Conservation (phyloP, 2,797 vertebrate species). For the Limnodromus scolopaceus region DNA sequence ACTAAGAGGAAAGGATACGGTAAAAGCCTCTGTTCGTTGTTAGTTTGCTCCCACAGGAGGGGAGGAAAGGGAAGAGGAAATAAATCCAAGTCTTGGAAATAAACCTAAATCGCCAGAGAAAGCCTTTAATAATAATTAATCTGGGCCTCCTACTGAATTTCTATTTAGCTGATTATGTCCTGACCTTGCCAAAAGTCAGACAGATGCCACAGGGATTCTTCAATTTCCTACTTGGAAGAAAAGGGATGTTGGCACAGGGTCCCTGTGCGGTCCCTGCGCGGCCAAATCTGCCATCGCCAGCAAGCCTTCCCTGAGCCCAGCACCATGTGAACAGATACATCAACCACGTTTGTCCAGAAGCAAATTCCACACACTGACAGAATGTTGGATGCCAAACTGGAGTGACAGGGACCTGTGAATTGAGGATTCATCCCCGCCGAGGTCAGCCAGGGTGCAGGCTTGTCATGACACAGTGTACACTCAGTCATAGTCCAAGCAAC, state of each 20-base stretch:
- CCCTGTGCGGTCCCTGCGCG: not conserved
- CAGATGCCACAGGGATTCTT: not conserved
- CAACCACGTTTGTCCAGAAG: not conserved
- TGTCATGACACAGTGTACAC: not conserved
- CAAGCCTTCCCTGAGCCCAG: not conserved
- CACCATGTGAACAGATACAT: accelerated
- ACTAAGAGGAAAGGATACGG: not conserved
- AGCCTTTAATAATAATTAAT: not conserved
- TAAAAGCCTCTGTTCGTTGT: not conserved
- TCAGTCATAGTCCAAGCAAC: not conserved
- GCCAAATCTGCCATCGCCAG: accelerated
- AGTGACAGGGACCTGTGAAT: not conserved
- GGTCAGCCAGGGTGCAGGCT: not conserved
- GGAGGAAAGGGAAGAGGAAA: not conserved
- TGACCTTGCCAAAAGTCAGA: not conserved
- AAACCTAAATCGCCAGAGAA: not conserved
- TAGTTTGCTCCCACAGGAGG: not conserved
- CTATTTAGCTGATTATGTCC: not conserved
- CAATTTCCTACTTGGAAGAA: not conserved
- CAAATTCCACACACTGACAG: not conserved
- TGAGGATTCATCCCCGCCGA: not conserved
- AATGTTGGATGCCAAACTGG: not conserved
- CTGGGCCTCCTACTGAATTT: not conserved
- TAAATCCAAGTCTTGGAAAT: not conserved
- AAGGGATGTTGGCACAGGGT: not conserved